Base-by-base conservation (phyloP, 2,113 vertebrate genomes). In the Turdus rufiventris region DNA sequence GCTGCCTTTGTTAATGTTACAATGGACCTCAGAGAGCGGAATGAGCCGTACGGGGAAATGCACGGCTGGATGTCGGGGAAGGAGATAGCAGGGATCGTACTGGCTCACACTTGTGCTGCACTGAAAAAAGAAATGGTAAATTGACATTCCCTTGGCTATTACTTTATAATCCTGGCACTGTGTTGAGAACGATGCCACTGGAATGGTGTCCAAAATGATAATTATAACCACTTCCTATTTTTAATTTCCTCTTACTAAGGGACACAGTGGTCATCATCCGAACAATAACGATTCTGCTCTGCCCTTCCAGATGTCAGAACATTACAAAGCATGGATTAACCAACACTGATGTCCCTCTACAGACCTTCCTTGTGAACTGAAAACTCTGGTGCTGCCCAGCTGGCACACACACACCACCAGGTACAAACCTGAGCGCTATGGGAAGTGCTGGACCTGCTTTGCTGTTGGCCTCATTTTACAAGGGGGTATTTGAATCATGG, bases 181-280 rank as follows among this genome's bases (percentile, higher is more conserved):
- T 33, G 74, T 66, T 91, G 88, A 91, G 92, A 94, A 53, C 29
- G 70, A 81, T 77, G 87, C 84, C 67, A 11, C 53, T 63, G 75
- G 63, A 92, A 74, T 40, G 20, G 72, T 68, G 92, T 91, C 91
- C 93, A 90, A 63, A 83, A 61, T 65, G 43, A 43, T 92, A 74
- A 88, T 94, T 95, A 91, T 78, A 91, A 93, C 63, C 36, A 16
- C 91, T 88, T 94, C 85, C 88, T 96, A 93, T 96, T 95, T 96
- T 94, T 88, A 91, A 96, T 96, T 94, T 89, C 68, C 20, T 91
- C 75, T 80, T 88, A 84, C 56, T 60, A 94, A 93, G 73, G 53
- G 57, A 63, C 79, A 73, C 48, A 20, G 53, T 71, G 73, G 76
- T 63, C 65, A 76, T 90, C 85, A 38, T 42, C 81, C 3, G 11